Conservation (phyloP, 2,797 vertebrate species). For the Adrianichthys oophorus region DNA sequence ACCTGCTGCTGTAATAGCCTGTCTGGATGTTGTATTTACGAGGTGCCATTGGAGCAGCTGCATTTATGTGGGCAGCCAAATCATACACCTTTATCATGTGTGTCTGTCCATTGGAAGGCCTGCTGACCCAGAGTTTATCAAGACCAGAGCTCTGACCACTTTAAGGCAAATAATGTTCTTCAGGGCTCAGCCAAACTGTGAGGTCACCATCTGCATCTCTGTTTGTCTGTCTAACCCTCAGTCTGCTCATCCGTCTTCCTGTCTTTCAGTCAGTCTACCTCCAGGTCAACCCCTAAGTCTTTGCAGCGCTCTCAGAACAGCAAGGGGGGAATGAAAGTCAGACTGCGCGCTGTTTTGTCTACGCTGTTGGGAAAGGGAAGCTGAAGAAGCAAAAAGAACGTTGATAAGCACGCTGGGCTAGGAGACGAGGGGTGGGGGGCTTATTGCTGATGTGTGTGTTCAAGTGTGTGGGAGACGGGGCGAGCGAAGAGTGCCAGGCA, state of each 20-base stretch:
- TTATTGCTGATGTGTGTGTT: slow-evolving; percentile 19
- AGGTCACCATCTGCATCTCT: slow-evolving; percentile 32
- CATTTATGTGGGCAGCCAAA: slow-evolving; percentile 53
- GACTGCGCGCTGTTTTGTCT: slow-evolving; percentile 34
- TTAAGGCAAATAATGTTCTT: slow-evolving; percentile 29
- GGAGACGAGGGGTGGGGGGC: slow-evolving; percentile 36
- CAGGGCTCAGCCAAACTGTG: slow-evolving; percentile 61
- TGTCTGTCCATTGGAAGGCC: slow-evolving; percentile 15
- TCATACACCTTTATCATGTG: slow-evolving; percentile 56
- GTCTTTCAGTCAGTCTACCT: slow-evolving; percentile 15
- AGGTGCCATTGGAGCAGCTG: slow-evolving; percentile 66
- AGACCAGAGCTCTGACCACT: slow-evolving; percentile 29
- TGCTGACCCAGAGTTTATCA: slow-evolving; percentile 31
- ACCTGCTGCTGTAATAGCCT: slow-evolving; percentile 59
- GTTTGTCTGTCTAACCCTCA: slow-evolving; percentile 43
- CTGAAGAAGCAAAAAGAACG: slow-evolving; percentile 38
- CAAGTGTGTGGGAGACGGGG: slow-evolving; percentile 39
- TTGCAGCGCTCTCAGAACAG: slow-evolving; percentile 2
- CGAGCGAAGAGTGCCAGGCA: slow-evolving; percentile 57
- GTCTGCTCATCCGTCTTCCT: slow-evolving; percentile 14
- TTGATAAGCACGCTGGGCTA: slow-evolving; percentile 58
- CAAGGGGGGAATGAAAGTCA: slow-evolving; percentile 17
- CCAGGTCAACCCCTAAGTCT: background rate
- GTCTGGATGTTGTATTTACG: slow-evolving; percentile 62
- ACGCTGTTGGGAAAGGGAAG: slow-evolving; percentile 56